Evolutionary conservation across 2,113 vertebrate species (phyloP), one percentile per base, ranked within the genome.

Genomic region (Oreochromis spilurus): DNA sequence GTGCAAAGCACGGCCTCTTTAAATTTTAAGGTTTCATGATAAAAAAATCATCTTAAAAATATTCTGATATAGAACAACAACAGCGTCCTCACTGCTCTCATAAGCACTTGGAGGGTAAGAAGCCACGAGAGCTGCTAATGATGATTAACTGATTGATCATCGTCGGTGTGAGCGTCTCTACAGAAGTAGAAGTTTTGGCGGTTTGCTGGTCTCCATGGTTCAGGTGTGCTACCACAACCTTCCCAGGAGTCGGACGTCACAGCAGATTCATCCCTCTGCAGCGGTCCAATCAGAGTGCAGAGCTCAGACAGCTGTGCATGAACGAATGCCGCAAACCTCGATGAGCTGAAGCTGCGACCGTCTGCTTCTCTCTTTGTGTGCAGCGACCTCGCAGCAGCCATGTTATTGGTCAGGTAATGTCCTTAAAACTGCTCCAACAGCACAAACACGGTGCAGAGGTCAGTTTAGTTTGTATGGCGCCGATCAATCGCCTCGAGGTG

Each of bases 321-420:
- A 5, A 3, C 31, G 9, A 62, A 36, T 62, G 29, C 29, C 1
- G 57, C 57, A 60, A 60, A 60, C 57, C 8, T 60, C 2, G 11
- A 62, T 36, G 58, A 62, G 58, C 31, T n/a, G 58, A 62, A 62
- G 58, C 58, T n/a, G 31, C 36, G 58, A 60, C 5, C 29, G 1
- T 1, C 65, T 2, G n/a, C 38, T 0, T 36, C 60, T 7, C 9
- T n/a, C 31, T 62, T 0, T 65, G 34, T 7, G 60, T 38, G 21
- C 54, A 26, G 54, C 2, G 10, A 65, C 19, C 60, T 65, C 38
- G 43, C 65, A 45, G 38, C 38, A 72, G 65, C 65, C 60, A 13
- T 1, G 34, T 65, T 3, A 38, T 13, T 38, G 60, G 60, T 65
- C 60, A 65, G 34, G 19, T n/a, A 36, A 34, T 19, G 58, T 4